Percentiles rank a stretch among this genome's conserved stretches.
These are phyloP conservation scores for Gasteruption jaculator DNA, from an alignment of 2,888 invertebrate genomes.

Conservation along the genomic window DNA sequence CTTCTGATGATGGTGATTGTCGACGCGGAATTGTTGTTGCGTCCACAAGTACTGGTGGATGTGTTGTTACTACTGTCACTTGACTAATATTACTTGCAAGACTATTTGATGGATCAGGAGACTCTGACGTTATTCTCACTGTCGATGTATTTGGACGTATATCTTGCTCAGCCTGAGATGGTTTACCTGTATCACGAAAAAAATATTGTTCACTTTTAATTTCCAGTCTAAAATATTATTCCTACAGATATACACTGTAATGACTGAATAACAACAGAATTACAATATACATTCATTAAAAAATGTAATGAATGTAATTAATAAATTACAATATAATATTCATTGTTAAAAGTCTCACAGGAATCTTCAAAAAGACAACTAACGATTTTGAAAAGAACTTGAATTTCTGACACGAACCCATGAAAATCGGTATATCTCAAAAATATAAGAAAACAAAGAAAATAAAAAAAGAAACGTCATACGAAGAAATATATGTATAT, in stretches of 20 bases:
- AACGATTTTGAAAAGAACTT: too few relatives aligned
- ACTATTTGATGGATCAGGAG: slow-evolving; percentile 66
- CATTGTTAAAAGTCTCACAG: too few relatives aligned
- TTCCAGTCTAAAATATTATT: background rate
- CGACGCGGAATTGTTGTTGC: slow-evolving; percentile 65
- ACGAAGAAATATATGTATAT: background rate
- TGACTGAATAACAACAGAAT: too few relatives aligned
- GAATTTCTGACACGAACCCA: too few relatives aligned
- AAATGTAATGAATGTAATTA: too few relatives aligned
- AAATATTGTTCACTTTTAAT: slow-evolving; percentile 7
- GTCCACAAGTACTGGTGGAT: slow-evolving; percentile 74
- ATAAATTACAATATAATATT: too few relatives aligned
- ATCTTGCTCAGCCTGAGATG: slow-evolving; percentile 35
- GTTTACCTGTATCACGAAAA: slow-evolving; percentile 29
- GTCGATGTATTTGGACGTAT: slow-evolving; percentile 52
- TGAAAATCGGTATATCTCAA: too few relatives aligned
- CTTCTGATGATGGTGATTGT: slow-evolving; percentile 66
- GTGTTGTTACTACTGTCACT: slow-evolving; percentile 80
- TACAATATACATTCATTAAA: too few relatives aligned
- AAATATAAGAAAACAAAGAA: too few relatives aligned
- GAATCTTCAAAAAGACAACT: too few relatives aligned
- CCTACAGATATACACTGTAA: too few relatives aligned
- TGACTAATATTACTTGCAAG: slow-evolving; percentile 71
- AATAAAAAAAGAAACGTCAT: background rate
- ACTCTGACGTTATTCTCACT: slow-evolving; percentile 55